Evolutionary conservation across 2,797 vertebrate genomes (phyloP).

Genomic region (Gephyroberyx darwinii): DNA sequence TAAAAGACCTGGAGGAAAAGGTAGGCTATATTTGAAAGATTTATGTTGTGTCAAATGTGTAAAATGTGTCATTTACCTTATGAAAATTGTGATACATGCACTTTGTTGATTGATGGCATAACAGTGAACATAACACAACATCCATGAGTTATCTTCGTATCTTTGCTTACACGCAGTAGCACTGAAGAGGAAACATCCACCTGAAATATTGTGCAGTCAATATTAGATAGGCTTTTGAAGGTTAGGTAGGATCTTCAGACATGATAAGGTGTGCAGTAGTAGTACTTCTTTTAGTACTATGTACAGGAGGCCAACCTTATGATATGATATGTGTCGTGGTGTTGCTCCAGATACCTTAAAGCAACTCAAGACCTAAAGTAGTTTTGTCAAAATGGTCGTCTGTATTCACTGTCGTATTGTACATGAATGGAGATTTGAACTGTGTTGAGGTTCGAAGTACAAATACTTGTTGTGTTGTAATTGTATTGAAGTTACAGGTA

Average conservation of each 20-base stretch:
- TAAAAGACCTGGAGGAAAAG: slow-evolving; percentile 99
- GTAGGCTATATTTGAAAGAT: slow-evolving; percentile 70
- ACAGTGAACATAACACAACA: not conserved
- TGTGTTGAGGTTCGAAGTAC: not conserved
- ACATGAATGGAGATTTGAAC: not conserved
- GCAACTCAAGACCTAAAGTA: too few relatives aligned
- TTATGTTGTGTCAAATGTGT: not conserved
- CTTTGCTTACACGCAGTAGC: not conserved
- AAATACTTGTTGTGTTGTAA: too few relatives aligned
- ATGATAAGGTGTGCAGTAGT: too few relatives aligned
- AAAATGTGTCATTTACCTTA: not conserved
- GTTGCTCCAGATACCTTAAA: too few relatives aligned
- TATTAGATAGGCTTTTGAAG: not conserved
- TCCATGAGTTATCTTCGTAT: not conserved
- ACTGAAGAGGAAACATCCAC: not conserved
- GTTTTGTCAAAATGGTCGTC: not conserved
- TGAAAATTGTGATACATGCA: not conserved
- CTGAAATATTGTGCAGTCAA: not conserved
- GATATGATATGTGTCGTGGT: too few relatives aligned
- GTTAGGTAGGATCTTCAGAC: not conserved
- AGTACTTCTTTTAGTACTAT: too few relatives aligned
- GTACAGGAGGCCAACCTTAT: too few relatives aligned
- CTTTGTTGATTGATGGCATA: too few relatives aligned
- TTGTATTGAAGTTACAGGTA: too few relatives aligned
- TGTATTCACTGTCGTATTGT: not conserved